Base-by-base conservation (phyloP, 2,113 vertebrate genomes). In the Pungitius pungitius region DNA sequence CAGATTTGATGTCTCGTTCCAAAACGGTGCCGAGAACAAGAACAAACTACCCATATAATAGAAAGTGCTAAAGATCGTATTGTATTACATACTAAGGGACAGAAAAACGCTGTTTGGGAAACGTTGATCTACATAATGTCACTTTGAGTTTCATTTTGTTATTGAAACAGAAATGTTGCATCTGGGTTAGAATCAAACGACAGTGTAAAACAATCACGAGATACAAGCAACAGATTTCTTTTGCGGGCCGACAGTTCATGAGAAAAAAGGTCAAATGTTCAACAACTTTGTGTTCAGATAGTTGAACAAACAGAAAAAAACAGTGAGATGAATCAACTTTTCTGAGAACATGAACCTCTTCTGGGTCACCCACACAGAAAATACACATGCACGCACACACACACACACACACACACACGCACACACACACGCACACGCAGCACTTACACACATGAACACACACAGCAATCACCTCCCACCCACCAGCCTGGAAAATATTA, bases 401-500 rank as follows among this genome's bases (percentile, higher is more conserved):
- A 72, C 39, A 63, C 63, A 56, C 71, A 40, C 47, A 73, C 26
- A 56, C 37, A 30, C 37, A 37, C 40, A 65, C 40, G 59, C 24
- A 65, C n/a, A n/a, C n/a, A 30, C 51, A 60, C 62, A 17, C 67
- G 60, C 69, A 78, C 51, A 52, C 62, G 59, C 20, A 65, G 40
- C 49, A 61, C 62, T 15, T 67, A 63, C 69, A 78, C 55, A 52
- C 64, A 68, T 51, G 57, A 75, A 74, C 71, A 83, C 70, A 81
- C 68, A 78, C 45, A 77, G 62, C 75, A 79, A 78, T 90, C 91
- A 90, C 84, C 83, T 86, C 81, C 83, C 85, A 83, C 85, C 84
- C 75, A 82, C 85, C 58, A 79, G 86, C 49, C 86, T 88, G 91
- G 83, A 90, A 90, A 87, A 85, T 83, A 87, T 87, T 85, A 90